These are phyloP conservation scores for Ellobium chinense DNA, from an alignment of 2,888 invertebrate genomes.

Conservation along the genomic window DNA sequence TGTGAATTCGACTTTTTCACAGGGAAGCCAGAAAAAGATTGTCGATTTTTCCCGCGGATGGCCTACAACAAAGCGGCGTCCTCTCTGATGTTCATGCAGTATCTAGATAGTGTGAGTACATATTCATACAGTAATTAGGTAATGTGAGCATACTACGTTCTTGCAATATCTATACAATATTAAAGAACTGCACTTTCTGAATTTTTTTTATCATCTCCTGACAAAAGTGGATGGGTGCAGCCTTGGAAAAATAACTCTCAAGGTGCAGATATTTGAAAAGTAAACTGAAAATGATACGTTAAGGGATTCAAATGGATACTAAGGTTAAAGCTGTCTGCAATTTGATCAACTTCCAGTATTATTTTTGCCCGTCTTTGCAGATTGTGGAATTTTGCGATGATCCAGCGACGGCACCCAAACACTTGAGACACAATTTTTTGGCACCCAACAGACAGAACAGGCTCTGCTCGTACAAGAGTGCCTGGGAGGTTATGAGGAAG, in stretches of 20 bases:
- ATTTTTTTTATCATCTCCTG: too few species aligned
- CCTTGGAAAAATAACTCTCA: too few species aligned
- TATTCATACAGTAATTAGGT: neutral
- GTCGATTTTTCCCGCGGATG: slow-evolving; percentile 53
- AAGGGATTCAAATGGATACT: too few species aligned
- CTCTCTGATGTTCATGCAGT: slow-evolving; percentile 57
- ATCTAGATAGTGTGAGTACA: slow-evolving; percentile 52
- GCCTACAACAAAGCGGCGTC: slow-evolving; percentile 51
- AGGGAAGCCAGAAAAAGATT: slow-evolving; percentile 50
- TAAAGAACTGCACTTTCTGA: too few species aligned
- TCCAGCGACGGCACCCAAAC: slow-evolving; percentile 43
- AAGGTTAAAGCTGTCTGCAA: too few species aligned
- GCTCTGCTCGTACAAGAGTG: slow-evolving; percentile 56
- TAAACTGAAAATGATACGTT: too few species aligned
- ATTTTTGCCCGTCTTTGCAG: slow-evolving; percentile 52
- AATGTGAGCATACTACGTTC: neutral
- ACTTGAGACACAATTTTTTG: slow-evolving; percentile 55
- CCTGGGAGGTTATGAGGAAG: slow-evolving; percentile 64
- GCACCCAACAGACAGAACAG: slow-evolving; percentile 61
- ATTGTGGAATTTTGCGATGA: slow-evolving; percentile 62
- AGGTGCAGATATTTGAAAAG: too few species aligned
- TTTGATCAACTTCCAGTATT: too few species aligned
- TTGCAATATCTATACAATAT: too few species aligned
- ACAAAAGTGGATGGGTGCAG: too few species aligned
- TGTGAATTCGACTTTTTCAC: slow-evolving; percentile 52